A percentile compares a stretch with the other conserved stretches of the same genome.
These are phyloP conservation scores for Heterohyrax brucei DNA, from an alignment of 2,797 vertebrate species.

Conservation along the genomic window DNA sequence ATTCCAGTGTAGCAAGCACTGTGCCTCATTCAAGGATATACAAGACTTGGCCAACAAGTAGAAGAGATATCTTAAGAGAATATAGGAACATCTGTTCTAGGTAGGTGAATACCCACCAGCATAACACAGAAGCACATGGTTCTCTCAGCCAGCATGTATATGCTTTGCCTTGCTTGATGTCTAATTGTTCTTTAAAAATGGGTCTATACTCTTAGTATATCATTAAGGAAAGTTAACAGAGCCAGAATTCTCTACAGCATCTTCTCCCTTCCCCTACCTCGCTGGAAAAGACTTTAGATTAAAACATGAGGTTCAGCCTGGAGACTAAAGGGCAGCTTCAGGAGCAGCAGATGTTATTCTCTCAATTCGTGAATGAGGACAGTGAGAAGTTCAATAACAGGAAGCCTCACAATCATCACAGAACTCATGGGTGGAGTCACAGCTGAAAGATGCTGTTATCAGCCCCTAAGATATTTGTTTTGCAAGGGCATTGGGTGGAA, in stretches of 20 bases:
- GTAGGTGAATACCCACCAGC: background rate
- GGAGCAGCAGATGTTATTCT: background rate
- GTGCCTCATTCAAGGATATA: background rate
- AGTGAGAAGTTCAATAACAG: background rate
- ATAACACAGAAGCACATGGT: background rate
- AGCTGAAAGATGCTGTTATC: background rate
- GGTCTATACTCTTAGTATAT: background rate
- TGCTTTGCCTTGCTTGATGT: background rate
- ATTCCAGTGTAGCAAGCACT: background rate
- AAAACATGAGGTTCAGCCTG: background rate
- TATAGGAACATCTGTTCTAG: background rate
- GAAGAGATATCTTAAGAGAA: constrained; percentile 12
- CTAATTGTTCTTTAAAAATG: background rate
- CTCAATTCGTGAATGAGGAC: background rate
- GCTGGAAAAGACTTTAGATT: background rate
- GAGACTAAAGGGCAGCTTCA: background rate
- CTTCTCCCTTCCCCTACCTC: background rate
- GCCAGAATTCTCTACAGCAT: background rate
- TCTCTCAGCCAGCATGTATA: background rate
- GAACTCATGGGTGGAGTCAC: background rate
- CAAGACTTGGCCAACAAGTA: background rate
- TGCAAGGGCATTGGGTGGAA: background rate
- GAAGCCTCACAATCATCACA: constrained; percentile 4
- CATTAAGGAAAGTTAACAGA: background rate
- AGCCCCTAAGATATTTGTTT: background rate